Percentiles rank a stretch among this genome's conserved stretches.
phyloP scores from a whole-genome alignment of 2,113 vertebrate genomes.

The Zosterops hypoxanthus region DNA sequence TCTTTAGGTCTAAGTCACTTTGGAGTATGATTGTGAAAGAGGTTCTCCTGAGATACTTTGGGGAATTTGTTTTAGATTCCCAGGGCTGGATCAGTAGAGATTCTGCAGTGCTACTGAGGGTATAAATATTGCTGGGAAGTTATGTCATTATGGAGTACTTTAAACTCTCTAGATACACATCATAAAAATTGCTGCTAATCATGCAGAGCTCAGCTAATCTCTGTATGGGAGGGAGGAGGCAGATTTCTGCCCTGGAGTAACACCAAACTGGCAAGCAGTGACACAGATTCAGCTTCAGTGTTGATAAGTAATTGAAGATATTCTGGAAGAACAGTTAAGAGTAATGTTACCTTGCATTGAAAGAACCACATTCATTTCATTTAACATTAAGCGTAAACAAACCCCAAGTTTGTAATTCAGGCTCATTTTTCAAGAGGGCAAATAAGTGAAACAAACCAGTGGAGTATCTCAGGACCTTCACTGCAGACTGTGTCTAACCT shows the following conservation, averaged over 20 bases:
- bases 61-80: not conserved
- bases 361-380: rapidly evolving
- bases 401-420: not conserved
- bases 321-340: not conserved
- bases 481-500: not conserved
- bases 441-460: not conserved
- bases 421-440: not conserved
- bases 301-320: not conserved
- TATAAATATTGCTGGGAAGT: not conserved
- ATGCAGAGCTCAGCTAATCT: not conserved
- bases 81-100: not conserved
- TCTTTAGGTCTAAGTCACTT: not conserved
- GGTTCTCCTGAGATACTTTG: not conserved
- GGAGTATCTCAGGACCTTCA: not conserved
- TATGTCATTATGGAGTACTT: not conserved
- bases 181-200: not conserved
- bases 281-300: not conserved
- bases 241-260: not conserved
- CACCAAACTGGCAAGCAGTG: not conserved
- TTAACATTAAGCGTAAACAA: not conserved
- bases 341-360: not conserved
- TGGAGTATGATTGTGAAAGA: not conserved
- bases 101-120: not conserved
- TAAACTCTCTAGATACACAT: not conserved
- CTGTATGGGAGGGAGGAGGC: not conserved